Base-by-base conservation (phyloP, 2,113 vertebrate genomes). In the Bubo blakistoni region DNA sequence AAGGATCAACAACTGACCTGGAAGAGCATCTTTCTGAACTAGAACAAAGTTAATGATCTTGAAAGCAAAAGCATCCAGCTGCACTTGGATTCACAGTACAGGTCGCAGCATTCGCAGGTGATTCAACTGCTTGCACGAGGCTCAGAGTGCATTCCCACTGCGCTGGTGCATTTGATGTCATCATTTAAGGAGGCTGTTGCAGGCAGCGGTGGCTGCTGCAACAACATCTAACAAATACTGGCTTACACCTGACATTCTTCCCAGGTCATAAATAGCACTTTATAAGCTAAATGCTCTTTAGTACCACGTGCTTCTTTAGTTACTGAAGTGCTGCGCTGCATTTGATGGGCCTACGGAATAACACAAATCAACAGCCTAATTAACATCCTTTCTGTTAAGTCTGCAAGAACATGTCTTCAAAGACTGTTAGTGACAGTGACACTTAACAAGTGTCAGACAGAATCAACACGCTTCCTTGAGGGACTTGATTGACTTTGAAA, bases 151-250 rank as follows among this genome's bases (percentile, higher is more conserved):
- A 2, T 24, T 79, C 27, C 12, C 20, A 7, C 44, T 11, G 24
- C 5, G 1, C 7, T 4, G 19, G 10, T 13, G 13, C 52, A 7
- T 44, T 38, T 7, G 2, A 38, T 34, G 26, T n/a, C 11, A 0
- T 21, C 42, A 21, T 30, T 44, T 51, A 55, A 82, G 40, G 88
- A 72, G 15, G 24, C 38, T 62, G 54, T n/a, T 71, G 67, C 42
- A 34, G 29, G 55, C 49, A 85, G 47, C 0, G 10, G 38, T 10
- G 57, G 32, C 49, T 49, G n/a, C 61, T 44, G 29, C 57, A 55
- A 25, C 51, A 63, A 6, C 44, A 36, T 49, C 51, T 55, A 49
- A 61, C 14, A 78, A 54, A 61, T 11, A 22, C 29, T 40, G 55
- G 36, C 54, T 79, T 29, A 62, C 17, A 44, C 18, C 30, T 63